Conservation (phyloP, 2,797 vertebrate species). For the Clarias fuscus region DNA sequence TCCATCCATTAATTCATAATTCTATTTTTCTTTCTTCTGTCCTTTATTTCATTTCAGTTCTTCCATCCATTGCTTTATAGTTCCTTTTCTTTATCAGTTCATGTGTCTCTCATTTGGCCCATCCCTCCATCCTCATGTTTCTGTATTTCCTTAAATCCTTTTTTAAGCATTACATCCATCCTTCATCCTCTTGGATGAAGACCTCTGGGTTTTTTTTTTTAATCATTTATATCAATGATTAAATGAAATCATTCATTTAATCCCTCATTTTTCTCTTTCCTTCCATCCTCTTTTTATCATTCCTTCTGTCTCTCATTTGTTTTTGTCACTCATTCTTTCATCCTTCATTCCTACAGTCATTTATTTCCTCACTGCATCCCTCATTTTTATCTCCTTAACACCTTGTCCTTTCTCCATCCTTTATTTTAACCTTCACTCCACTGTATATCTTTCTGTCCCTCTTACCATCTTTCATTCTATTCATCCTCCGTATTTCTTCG, state of each 20-base stretch:
- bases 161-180: background rate
- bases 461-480: too few relatives aligned
- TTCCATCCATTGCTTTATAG: background rate
- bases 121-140: background rate
- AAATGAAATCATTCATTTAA: background rate
- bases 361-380: too few relatives aligned
- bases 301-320: background rate
- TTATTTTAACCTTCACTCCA: too few relatives aligned
- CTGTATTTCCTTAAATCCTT: background rate
- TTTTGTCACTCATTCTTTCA: too few relatives aligned
- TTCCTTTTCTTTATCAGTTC: background rate
- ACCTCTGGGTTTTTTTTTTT: too few relatives aligned
- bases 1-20: background rate
- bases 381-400: too few relatives aligned
- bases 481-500: background rate
- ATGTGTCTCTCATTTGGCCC: background rate
- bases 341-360: too few relatives aligned
- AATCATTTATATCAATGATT: too few relatives aligned
- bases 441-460: too few relatives aligned
- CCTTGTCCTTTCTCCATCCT: too few relatives aligned
- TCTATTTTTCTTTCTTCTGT: background rate
- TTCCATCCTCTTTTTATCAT: background rate
- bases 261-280: background rate
- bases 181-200: background rate
- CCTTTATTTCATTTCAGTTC: background rate